Base-by-base conservation (phyloP, 2,888 invertebrate genomes). In the Morpho deidamia region DNA sequence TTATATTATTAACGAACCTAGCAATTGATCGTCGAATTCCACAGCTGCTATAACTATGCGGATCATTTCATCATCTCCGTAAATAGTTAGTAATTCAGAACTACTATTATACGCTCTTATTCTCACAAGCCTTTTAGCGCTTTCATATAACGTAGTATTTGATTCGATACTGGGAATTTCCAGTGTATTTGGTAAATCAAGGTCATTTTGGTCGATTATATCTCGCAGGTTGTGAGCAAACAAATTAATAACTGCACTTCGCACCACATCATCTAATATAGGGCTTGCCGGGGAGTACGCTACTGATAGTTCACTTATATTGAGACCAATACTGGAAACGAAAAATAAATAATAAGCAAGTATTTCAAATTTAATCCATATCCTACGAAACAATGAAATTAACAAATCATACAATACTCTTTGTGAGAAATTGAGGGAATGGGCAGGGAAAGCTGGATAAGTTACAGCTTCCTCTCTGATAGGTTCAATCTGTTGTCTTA, bases 401-500 rank as follows among this genome's bases (percentile, higher is more conserved):
- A 41, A 33, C 8, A 35, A 11, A 44, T 79, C 85, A 83, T 68
- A 87, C 86, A 85, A 41, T 39, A 85, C 60, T 1, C 53, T 49
- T 35, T 53, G 32, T 1, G 72, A 73, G 40, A 56, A 68, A 47
- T 66, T 61, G 2, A 69, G 52, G 0, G 63, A 56, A 12, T 67
- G 60, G 9, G 91, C 83, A 32, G 71, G 64, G 53, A 88, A 58
- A 0, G 78, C 61, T 0, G 71, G 66, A 59, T 76, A 91, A 0
- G 44, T 61, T 3, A 64, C 60, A 0, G 63, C 63, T 1, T 63
- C 65, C 11, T 55, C 53, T 7, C 70, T 65, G 0, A 88, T 83
- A 0, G 94, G 93, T 53, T 91, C 90, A 0, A 95, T 93, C 59
- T 94, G 81, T 62, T 92, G 91, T 40, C 96, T 90, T 51, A 96